These are phyloP conservation scores for Peucedramus taeniatus DNA, from an alignment of 2,113 vertebrate genomes.

Conservation along the genomic window DNA sequence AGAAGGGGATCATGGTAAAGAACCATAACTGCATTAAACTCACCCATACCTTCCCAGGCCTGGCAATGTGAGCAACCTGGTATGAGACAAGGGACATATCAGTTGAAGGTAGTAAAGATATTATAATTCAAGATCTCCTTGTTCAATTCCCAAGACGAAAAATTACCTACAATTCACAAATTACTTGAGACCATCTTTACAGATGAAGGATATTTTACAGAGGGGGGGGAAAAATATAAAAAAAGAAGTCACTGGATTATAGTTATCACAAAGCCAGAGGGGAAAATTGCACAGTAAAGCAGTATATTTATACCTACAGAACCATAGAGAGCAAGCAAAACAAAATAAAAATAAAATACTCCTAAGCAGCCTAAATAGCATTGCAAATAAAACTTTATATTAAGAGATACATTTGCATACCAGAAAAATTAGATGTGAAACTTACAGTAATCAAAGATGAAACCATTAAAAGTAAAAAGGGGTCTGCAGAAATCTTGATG, in stretches of 20 bases:
- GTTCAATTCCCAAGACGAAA: neutral
- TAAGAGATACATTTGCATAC: constrained; percentile 28
- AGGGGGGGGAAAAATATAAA: neutral
- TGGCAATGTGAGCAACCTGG: neutral
- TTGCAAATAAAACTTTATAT: constrained; percentile 38
- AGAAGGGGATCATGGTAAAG: neutral
- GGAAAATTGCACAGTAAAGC: neutral
- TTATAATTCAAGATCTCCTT: neutral
- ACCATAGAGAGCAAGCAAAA: constrained; percentile 5
- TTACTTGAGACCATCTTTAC: neutral
- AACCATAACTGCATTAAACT: neutral
- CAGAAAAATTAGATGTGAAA: constrained; percentile 18
- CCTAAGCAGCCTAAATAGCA: constrained; percentile 8
- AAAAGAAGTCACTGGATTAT: neutral
- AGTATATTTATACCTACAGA: constrained; percentile 12
- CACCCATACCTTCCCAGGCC: neutral
- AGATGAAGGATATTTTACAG: neutral
- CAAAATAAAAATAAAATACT: constrained; percentile 42
- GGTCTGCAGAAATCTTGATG: neutral
- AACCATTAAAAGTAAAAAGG: neutral
- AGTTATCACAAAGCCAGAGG: constrained; percentile 8
- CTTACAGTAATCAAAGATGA: neutral
- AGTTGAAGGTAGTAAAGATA: neutral
- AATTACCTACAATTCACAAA: neutral
- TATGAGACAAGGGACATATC: neutral